A percentile compares a stretch with the other conserved stretches of the same genome.
phyloP scores from a whole-genome alignment of 2,888 invertebrate species.

The Apodemia duryi region DNA sequence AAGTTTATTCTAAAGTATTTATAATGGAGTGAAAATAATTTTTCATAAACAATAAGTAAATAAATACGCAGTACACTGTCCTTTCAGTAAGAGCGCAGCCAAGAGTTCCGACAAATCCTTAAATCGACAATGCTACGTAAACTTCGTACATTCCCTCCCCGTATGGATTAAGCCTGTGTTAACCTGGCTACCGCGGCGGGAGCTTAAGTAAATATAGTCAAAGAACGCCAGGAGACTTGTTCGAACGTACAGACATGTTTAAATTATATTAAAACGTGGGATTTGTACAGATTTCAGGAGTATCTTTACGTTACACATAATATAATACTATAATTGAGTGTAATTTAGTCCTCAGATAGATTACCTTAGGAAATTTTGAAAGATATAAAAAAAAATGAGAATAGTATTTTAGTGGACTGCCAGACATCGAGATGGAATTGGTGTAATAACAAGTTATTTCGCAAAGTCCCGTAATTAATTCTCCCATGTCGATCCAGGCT shows the following conservation, averaged over 20 bases:
- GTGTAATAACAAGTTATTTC: too few relatives aligned
- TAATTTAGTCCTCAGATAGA: too few relatives aligned
- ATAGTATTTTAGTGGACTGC: too few relatives aligned
- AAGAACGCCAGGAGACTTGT: slow-evolving; percentile 17
- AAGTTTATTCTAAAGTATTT: too few relatives aligned
- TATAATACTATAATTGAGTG: too few relatives aligned
- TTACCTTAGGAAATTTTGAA: too few relatives aligned
- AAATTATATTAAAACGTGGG: background rate
- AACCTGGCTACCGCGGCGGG: slow-evolving; percentile 30
- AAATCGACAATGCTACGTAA: slow-evolving; percentile 46
- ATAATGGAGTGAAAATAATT: too few relatives aligned
- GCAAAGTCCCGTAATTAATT: too few relatives aligned
- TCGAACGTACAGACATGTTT: background rate
- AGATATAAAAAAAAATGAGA: too few relatives aligned
- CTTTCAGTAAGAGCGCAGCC: slow-evolving; percentile 14
- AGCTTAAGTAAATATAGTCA: slow-evolving; percentile 22
- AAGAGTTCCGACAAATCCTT: slow-evolving; percentile 37
- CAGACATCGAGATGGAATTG: too few relatives aligned
- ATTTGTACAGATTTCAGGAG: background rate
- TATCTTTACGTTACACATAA: background rate
- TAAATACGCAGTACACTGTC: background rate
- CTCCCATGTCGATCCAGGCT: too few relatives aligned
- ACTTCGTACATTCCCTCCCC: slow-evolving; percentile 37
- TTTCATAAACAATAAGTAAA: too few relatives aligned
- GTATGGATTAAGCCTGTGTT: slow-evolving; percentile 40